Evolutionary conservation across 2,113 vertebrate species (phyloP), one percentile per base, ranked within the genome.

Genomic region (Amphiprion ocellaris): DNA sequence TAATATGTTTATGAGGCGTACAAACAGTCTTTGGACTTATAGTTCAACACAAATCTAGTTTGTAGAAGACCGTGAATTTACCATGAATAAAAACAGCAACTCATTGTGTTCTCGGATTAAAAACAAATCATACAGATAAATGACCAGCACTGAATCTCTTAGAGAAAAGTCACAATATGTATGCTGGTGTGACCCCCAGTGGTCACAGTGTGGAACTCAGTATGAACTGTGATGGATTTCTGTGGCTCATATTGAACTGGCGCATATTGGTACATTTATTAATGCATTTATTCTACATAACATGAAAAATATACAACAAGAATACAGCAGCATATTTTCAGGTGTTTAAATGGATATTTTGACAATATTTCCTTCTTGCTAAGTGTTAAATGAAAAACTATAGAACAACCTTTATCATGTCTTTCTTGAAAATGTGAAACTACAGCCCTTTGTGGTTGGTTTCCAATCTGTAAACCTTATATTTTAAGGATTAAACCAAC

Each of bases 171-270:
- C 1, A 26, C 8, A 76, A 69, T 53, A 56, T 54, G 15, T 86
- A 75, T 77, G 41, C 52, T 75, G 59, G 61, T 73, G 76, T 49
- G 80, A 82, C 87, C 78, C 60, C 82, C 26, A 75, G 85, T 91
- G 89, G 88, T 75, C 63, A 82, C 19, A 62, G 15, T 26, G 14
- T 44, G 44, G 28, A 73, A 56, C 46, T 76, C 30, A 59, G 11
- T 24, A 17, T 26, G 19, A 37, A n/a, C 17, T 53, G 14, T 6
- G 28, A 2, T 55, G 14, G 6, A 16, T 50, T 37, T 23, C 16
- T 28, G 19, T 17, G 16, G 6, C 10, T 26, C 6, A 24, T n/a
- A 58, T 0, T 72, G n/a, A 69, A 73, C 15, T 16, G 15, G 63
- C 4, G 53, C 1, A 2, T 5, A 26, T 4, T 5, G 1, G 10